Conservation (phyloP, 2,888 invertebrate genomes). For the Pyrochroa serraticornis region DNA sequence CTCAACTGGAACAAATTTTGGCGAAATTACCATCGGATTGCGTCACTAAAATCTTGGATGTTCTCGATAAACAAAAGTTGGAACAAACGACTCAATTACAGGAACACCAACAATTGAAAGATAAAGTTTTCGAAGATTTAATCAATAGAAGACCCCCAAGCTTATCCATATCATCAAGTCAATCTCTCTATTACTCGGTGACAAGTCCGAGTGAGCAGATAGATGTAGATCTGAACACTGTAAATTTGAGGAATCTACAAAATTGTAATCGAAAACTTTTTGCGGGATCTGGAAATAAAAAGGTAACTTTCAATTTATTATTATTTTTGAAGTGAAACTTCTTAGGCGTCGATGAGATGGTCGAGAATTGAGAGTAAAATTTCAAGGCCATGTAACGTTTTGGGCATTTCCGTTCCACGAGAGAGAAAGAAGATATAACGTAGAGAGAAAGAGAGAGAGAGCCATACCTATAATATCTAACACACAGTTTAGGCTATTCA, state of each 20-base stretch:
- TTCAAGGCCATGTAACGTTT: too few species aligned
- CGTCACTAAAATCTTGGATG: slow-evolving; percentile 42
- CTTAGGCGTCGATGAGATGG: too few species aligned
- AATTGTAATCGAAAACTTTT: not conserved
- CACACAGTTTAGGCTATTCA: too few species aligned
- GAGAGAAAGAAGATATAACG: too few species aligned
- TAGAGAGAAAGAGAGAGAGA: too few species aligned
- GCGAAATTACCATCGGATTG: slow-evolving; percentile 32
- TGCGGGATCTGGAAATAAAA: not conserved
- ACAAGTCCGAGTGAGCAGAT: slow-evolving; percentile 29
- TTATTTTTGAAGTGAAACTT: too few species aligned
- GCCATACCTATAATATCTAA: too few species aligned
- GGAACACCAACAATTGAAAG: slow-evolving; percentile 23
- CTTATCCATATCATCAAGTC: slow-evolving; percentile 42
- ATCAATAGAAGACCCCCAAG: slow-evolving; percentile 3
- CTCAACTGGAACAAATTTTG: slow-evolving; percentile 38
- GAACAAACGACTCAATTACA: slow-evolving; percentile 34
- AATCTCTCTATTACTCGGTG: slow-evolving; percentile 40
- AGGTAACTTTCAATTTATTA: too few species aligned
- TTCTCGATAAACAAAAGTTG: slow-evolving; percentile 44
- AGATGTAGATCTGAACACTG: not conserved
- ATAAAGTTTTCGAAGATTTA: not conserved
- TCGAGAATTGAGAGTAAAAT: too few species aligned
- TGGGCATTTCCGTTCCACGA: too few species aligned
- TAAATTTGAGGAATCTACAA: slow-evolving; percentile 7